Evolutionary conservation across 37 sponge, comb jelly and placozoan species (phyloP).

Genomic region (Amphimedon queenslandica): DNA sequence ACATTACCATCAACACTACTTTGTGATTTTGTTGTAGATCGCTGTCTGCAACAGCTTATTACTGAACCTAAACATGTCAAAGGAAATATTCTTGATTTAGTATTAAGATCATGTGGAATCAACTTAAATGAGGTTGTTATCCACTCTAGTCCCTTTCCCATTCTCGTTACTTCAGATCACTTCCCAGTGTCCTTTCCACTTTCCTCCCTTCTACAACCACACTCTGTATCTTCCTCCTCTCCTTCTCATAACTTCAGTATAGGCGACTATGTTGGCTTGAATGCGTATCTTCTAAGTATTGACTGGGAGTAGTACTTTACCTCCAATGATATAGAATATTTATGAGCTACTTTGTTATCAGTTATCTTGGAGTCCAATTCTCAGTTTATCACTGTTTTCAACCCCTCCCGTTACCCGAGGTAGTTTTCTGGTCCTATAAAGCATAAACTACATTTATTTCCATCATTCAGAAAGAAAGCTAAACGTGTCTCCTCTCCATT

Average conservation of each 20-base stretch:
- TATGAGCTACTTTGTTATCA: no score
- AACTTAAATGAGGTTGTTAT: not conserved
- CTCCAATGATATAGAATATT: no score
- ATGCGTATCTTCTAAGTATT: no score
- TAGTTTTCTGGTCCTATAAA: no score
- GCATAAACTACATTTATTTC: no score
- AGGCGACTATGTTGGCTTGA: slow-evolving; percentile 19
- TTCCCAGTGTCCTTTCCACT: slow-evolving; percentile 2
- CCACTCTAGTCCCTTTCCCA: not conserved
- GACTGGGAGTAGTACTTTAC: no score
- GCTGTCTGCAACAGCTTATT: slow-evolving; percentile 25
- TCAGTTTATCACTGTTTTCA: no score
- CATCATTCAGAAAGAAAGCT: not conserved
- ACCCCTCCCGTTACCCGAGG: no score
- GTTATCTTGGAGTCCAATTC: no score
- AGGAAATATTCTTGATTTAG: slow-evolving; percentile 34
- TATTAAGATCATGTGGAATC: no score
- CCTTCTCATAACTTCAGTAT: not conserved
- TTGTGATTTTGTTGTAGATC: slow-evolving; percentile 25
- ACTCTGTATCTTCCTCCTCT: not conserved
- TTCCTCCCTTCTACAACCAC: not conserved
- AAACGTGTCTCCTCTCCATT: not conserved
- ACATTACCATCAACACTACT: not conserved
- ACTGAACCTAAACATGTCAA: slow-evolving; percentile 16
- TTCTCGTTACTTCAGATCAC: slow-evolving; percentile 34